phyloP scores from a whole-genome alignment of 2,888 invertebrate species.

The Pandemis corylana region DNA sequence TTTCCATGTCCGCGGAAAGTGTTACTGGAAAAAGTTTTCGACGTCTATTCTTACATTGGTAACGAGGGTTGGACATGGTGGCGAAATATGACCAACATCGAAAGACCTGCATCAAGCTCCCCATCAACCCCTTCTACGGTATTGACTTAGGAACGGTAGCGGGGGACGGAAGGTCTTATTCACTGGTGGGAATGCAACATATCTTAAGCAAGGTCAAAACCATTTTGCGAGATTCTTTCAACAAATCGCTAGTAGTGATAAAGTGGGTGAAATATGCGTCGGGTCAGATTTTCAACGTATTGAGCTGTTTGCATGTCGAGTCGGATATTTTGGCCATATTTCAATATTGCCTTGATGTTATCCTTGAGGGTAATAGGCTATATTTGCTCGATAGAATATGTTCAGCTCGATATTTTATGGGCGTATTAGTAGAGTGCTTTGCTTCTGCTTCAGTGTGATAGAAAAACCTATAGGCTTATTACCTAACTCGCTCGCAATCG shows the following conservation, averaged over 20 bases:
- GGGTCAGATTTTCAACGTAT: conserved; percentile 42
- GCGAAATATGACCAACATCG: conserved; percentile 34
- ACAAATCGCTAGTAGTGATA: conserved; percentile 40
- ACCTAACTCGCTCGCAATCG: too few species aligned
- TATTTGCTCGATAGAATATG: conserved; percentile 1
- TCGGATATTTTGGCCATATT: conserved; percentile 35
- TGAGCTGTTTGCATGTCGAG: conserved; percentile 39
- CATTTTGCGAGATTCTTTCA: conserved; percentile 41
- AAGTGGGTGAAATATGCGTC: conserved; percentile 40
- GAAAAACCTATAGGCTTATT: background rate
- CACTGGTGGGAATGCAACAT: conserved; percentile 34
- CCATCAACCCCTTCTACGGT: background rate
- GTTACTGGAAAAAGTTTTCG: conserved; percentile 41
- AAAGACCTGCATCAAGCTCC: conserved; percentile 7
- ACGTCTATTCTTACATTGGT: conserved; percentile 38
- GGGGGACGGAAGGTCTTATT: conserved; percentile 19
- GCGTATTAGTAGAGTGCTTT: background rate
- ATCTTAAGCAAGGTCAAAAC: conserved; percentile 41
- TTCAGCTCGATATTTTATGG: background rate
- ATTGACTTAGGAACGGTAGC: background rate
- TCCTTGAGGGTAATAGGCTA: conserved; percentile 10
- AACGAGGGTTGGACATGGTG: conserved; percentile 39
- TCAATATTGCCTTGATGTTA: conserved; percentile 24
- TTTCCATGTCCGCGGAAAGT: conserved; percentile 37
- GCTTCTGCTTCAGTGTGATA: background rate